Percentiles rank a stretch among this genome's conserved stretches.
phyloP scores from a whole-genome alignment of 2,797 vertebrate species.

The Telmatherina bonti region DNA sequence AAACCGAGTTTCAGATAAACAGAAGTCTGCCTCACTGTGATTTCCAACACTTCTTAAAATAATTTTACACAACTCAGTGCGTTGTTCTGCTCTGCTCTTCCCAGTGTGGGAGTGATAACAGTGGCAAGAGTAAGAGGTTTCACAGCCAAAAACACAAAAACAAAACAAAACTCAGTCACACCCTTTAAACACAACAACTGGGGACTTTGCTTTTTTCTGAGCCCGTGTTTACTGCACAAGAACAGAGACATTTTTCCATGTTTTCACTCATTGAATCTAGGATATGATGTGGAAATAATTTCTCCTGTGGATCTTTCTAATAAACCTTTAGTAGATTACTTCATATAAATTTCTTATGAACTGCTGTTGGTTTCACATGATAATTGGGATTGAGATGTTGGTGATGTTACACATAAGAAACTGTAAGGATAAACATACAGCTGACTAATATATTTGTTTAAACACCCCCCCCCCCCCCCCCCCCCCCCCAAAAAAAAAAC shows the following conservation, averaged over 20 bases:
- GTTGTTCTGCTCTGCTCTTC: conserved; percentile 32
- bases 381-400: neutral
- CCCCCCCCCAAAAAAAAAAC: neutral
- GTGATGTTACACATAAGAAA: neutral
- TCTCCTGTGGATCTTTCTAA: neutral
- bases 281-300: neutral
- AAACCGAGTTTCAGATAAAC: conserved; percentile 48
- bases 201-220: conserved; percentile 6
- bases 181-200: conserved; percentile 19
- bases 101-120: conserved; percentile 26
- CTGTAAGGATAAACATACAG: neutral
- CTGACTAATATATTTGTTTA: neutral
- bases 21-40: conserved; percentile 35
- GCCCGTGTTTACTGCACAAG: neutral
- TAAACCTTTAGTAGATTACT: neutral
- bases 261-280: neutral
- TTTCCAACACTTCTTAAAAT: conserved; percentile 42
- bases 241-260: neutral
- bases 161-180: conserved; percentile 4
- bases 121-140: conserved; percentile 21
- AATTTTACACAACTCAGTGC: conserved; percentile 34
- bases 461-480: too few relatives aligned
- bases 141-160: conserved; percentile 12
- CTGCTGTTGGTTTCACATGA: neutral
- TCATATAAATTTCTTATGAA: neutral